Conservation (phyloP, 2,797 vertebrate genomes). For the Bucorvus abyssinicus region DNA sequence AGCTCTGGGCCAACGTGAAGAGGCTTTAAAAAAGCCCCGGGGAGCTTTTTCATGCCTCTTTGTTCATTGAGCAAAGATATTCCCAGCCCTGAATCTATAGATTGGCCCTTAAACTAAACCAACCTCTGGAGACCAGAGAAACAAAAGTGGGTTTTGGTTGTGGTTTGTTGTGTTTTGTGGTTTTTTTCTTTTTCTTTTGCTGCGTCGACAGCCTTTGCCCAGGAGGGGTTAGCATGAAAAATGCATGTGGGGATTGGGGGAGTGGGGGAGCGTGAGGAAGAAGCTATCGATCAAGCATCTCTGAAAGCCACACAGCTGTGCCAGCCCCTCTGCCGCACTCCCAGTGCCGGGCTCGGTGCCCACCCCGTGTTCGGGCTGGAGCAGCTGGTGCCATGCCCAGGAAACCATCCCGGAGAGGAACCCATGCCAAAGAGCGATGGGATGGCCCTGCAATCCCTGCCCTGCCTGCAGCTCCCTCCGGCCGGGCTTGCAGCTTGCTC, state of each 20-base stretch:
- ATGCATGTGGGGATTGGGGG: constrained; percentile 70
- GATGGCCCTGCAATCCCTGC: not conserved
- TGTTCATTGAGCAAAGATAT: constrained; percentile 61
- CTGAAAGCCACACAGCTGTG: constrained; percentile 80
- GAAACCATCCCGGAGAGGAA: not conserved
- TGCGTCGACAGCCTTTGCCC: constrained; percentile 54
- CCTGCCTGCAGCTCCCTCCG: accelerated
- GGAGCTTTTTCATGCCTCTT: constrained; percentile 48
- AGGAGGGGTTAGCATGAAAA: constrained; percentile 75
- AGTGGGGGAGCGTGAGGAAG: constrained; percentile 51
- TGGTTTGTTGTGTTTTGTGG: constrained; percentile 32
- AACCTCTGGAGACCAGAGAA: constrained; percentile 41
- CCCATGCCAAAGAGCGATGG: accelerated
- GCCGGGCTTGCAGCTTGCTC: not conserved
- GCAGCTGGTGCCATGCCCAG: accelerated
- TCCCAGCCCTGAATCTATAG: constrained; percentile 68
- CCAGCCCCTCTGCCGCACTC: not conserved
- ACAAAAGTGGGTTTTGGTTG: constrained; percentile 58
- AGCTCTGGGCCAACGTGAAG: constrained; percentile 19
- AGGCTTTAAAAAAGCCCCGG: constrained; percentile 16
- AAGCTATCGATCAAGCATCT: constrained; percentile 77
- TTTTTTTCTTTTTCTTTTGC: constrained; percentile 28
- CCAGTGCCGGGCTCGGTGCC: not conserved
- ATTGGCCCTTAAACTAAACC: constrained; percentile 69
- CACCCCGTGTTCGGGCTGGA: not conserved